Base-by-base conservation (phyloP, 2,797 vertebrate genomes). In the Botia almorhae region DNA sequence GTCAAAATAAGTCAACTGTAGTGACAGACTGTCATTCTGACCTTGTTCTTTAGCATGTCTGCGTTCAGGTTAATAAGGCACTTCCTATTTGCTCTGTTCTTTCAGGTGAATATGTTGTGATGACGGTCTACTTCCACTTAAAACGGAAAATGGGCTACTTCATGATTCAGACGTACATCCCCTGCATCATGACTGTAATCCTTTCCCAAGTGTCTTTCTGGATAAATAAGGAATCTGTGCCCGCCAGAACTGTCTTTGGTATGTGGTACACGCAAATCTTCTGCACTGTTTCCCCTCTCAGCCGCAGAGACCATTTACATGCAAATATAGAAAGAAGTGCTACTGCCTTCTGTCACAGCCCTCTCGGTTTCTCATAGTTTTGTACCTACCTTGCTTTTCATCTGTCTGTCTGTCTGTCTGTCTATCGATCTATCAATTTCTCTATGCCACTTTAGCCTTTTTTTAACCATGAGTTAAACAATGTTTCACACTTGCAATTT, bases 151-250 rank as follows among this genome's bases (percentile, higher is more conserved):
- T 99, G 96, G 98, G 98, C 87, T 99, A 99, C 93, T 99, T 99
- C 92, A 97, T 99, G 96, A 99, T 99, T 89, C 98, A 99, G 92
- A 99, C 97, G 0, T 99, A 99, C 87, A 99, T 99, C 87, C 98
- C 98, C 33, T 99, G 98, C 92, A 99, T 99, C 89, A 99, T 99
- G 98, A 99, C 98, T 78, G 98, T 99, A 87, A 98, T 99, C 92
- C 97, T 99, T 87, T 99, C 98, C 88, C 98, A 99, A 94, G 98
- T 99, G 93, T 99, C 98, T 71, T 99, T 99, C 96, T 99, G 98
- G 98, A 99, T 99, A 93, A 99, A 99, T 91, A 99, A 99, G 88
- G 97, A 99, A 87, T 99, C 98, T 0, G 97, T 99, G 87, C 98
- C 98, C 50, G 97, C 98, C 63, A 95, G 98, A 91, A 99, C 97